These are phyloP conservation scores for Lepilemur ruficaudatus DNA, from an alignment of 2,797 vertebrate species.

Conservation along the genomic window DNA sequence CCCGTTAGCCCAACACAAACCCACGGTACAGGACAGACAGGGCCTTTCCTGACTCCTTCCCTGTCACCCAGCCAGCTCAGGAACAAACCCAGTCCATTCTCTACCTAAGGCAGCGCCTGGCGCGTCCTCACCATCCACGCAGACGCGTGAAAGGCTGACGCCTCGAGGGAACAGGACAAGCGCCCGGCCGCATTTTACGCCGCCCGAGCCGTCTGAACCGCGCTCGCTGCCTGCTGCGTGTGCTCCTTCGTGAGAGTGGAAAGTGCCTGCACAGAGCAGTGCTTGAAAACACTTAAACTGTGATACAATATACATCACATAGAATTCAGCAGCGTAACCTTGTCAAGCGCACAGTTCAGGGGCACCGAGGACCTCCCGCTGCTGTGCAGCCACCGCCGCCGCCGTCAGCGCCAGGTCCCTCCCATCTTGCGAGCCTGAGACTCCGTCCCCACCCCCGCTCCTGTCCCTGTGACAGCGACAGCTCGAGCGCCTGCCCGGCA, in stretches of 20 bases:
- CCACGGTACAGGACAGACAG: no score
- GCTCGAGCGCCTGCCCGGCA: background rate
- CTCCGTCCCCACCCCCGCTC: background rate
- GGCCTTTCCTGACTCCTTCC: background rate
- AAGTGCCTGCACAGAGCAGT: background rate
- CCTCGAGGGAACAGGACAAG: background rate
- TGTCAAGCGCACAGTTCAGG: background rate
- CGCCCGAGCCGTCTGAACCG: background rate
- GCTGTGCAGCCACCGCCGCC: background rate
- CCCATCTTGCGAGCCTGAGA: background rate
- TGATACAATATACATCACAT: background rate
- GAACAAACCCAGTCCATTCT: background rate
- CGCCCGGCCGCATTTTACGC: background rate
- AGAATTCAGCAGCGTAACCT: background rate
- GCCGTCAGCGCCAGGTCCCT: background rate
- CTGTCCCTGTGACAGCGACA: background rate
- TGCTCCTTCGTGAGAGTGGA: background rate
- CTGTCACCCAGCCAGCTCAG: background rate
- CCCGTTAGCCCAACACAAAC: background rate
- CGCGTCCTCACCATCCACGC: background rate
- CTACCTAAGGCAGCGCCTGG: background rate
- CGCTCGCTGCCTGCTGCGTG: background rate
- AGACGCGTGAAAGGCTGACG: background rate
- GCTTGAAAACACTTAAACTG: background rate
- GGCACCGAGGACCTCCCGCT: background rate